A percentile compares a stretch with the other conserved stretches of the same genome.
Conservation (phyloP, 2,113 vertebrate genomes). For the Mesembrinibis cayennensis region DNA sequence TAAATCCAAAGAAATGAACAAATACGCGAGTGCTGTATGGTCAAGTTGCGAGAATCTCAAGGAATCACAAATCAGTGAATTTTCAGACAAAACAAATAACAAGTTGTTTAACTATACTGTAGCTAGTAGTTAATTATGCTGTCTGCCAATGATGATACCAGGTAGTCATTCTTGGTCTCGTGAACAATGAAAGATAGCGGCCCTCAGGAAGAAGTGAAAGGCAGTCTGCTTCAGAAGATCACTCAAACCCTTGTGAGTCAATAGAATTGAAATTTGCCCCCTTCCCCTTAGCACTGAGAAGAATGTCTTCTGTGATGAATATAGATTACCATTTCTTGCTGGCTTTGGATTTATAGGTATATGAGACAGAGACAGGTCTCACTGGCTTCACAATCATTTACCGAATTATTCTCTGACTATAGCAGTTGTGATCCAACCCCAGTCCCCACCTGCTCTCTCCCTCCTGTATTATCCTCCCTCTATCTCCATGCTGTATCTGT, state of each 20-base stretch:
- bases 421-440: neutral
- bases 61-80: neutral
- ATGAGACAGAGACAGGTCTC: neutral
- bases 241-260: neutral
- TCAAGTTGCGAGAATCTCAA: neutral
- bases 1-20: neutral
- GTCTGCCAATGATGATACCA: neutral
- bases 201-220: neutral
- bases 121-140: neutral
- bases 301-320: neutral
- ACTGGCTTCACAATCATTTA: neutral
- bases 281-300: neutral
- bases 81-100: neutral
- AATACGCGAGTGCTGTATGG: neutral
- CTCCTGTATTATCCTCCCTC: rapidly evolving
- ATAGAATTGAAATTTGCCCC: neutral
- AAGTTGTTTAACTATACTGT: neutral
- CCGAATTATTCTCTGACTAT: neutral
- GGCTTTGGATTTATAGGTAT: neutral
- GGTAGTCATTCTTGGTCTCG: neutral
- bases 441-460: neutral
- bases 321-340: neutral
- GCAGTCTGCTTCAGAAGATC: neutral
- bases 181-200: neutral
- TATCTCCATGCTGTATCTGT: neutral